Conservation (phyloP, 2,113 vertebrate genomes). For the Mus spicilegus region DNA sequence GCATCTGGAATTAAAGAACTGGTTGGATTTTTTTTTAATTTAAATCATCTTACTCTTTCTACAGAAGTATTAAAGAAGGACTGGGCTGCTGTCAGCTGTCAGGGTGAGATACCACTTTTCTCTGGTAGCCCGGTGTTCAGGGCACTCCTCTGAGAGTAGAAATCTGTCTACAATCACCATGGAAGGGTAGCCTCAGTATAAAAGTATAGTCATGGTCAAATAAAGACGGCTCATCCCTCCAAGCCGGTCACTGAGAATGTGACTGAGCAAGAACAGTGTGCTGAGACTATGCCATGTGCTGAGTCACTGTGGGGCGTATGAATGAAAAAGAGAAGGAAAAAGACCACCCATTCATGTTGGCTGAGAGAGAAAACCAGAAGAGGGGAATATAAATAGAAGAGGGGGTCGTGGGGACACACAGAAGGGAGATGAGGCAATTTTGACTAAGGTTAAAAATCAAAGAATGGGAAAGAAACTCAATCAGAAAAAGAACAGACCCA, state of each 20-base stretch:
- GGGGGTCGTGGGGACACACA: background rate
- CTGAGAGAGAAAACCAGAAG: background rate
- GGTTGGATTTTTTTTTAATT: background rate
- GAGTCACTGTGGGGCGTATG: too few species aligned
- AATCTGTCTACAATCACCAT: background rate
- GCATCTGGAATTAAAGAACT: background rate
- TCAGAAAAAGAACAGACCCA: background rate
- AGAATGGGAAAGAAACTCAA: background rate
- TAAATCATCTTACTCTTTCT: background rate
- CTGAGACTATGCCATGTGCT: background rate
- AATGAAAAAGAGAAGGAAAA: background rate
- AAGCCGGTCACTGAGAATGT: background rate
- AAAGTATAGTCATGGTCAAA: background rate
- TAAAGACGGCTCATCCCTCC: background rate
- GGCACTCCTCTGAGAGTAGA: background rate
- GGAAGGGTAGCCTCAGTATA: background rate
- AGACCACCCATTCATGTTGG: background rate
- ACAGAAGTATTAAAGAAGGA: background rate
- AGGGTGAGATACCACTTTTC: background rate
- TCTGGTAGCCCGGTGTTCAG: background rate
- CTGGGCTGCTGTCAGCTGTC: fast-evolving
- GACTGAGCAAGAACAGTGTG: background rate
- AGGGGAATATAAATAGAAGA: background rate
- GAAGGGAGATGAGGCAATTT: background rate
- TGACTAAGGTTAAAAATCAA: background rate